Conservation (phyloP, 2,888 invertebrate species). For the Spisula subtruncata region DNA sequence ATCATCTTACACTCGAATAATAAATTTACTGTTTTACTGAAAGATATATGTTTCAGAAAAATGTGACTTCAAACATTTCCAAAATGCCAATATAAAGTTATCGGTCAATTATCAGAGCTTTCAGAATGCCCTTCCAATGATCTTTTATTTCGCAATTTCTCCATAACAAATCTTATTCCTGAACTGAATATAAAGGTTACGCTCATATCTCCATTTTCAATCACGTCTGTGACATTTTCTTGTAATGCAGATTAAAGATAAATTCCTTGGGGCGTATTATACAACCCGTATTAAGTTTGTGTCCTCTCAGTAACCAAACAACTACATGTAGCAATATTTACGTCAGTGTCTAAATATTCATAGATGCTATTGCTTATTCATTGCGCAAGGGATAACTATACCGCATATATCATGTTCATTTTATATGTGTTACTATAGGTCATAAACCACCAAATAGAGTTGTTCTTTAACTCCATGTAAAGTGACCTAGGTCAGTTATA, state of each 20-base stretch:
- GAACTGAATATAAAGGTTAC: neutral
- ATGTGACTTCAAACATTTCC: too few relatives aligned
- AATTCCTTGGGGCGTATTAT: neutral
- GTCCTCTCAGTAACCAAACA: neutral
- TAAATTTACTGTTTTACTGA: too few relatives aligned
- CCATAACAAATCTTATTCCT: neutral
- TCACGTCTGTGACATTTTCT: slow-evolving; percentile 10
- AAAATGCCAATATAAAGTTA: too few relatives aligned
- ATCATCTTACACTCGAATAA: too few relatives aligned
- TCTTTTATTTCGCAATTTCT: neutral
- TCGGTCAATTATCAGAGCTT: too few relatives aligned
- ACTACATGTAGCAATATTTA: neutral
- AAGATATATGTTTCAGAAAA: too few relatives aligned
- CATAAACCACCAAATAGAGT: too few relatives aligned
- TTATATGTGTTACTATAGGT: neutral
- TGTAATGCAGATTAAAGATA: slow-evolving; percentile 13
- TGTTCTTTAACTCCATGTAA: too few relatives aligned
- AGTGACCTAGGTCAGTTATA: too few relatives aligned
- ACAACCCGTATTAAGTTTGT: neutral
- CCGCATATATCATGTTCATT: neutral
- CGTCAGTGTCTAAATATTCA: neutral
- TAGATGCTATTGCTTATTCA: slow-evolving; percentile 13
- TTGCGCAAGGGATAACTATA: neutral
- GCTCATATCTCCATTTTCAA: too few relatives aligned
- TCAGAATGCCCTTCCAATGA: too few relatives aligned